Evolutionary conservation across 2,888 invertebrate genomes (phyloP), one percentile per base, ranked within the genome.

Genomic region (Heteromurus nitidus): DNA sequence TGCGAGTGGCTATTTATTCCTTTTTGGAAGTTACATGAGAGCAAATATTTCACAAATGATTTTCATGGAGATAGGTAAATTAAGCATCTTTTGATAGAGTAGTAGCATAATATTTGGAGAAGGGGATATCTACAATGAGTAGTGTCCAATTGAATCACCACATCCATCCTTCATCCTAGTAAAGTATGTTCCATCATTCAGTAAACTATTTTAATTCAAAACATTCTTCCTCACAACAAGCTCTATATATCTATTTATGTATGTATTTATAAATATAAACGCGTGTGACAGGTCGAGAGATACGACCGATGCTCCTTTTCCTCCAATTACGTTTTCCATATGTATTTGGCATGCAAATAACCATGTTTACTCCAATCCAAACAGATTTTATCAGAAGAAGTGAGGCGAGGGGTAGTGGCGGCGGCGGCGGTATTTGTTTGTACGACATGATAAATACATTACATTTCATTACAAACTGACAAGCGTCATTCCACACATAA

Each of bases 341-440:
- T 55, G 20, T 16, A 18, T 30, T 62, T 62, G 24, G 62, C 31
- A 36, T 62, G 62, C 62, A 36, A 30, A 62, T 62, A 31, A 20
- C 18, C 18, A 36, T 30, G 31, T 20, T 53, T 18, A 47, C 62
- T 28, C 13, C 31, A 31, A 55, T 47, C 47, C 3, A 47, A 47
- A 47, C n/a, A n/a, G 47, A 47, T 47, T 47, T 47, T 47, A 55
- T 55, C 24, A 20, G 30, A 62, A 30, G 62, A 31, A 28, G 1
- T n/a, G 26, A 2, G 13, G 24, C 9, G 28, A 24, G n/a, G 26
- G 13, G 44, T 36, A 28, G 24, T 42, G 42, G 30, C 58, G 70
- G 70, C 30, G 62, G 30, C 36, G 73, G 50, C 74, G 62, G 65
- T 64, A 60, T 42, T 74, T 65, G 53, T 65, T 74, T 74, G 53